These are phyloP conservation scores for Emydocephalus ijimae DNA, from an alignment of 2,113 vertebrate species.

Conservation along the genomic window DNA sequence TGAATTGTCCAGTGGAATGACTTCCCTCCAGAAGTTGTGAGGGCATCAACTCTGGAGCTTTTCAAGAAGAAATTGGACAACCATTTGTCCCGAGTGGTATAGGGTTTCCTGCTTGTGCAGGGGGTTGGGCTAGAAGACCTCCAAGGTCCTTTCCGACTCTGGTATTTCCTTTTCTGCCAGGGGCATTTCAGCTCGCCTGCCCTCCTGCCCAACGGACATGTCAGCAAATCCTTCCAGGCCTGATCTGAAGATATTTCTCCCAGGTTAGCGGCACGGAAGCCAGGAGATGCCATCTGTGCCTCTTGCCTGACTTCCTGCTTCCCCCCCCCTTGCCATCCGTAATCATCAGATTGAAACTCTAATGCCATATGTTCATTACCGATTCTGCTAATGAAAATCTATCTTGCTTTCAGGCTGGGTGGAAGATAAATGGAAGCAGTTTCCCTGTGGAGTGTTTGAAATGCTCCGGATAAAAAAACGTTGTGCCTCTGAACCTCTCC, in stretches of 20 bases:
- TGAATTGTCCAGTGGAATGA: no score
- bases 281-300: neutral
- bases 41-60: no score
- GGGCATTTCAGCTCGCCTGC: neutral
- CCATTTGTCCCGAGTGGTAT: no score
- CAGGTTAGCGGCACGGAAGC: neutral
- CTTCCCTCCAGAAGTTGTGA: no score
- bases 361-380: slow-evolving; percentile 25
- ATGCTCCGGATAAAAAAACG: neutral
- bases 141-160: neutral
- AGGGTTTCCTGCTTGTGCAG: neutral
- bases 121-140: neutral
- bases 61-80: no score
- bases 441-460: neutral
- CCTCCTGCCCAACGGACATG: neutral
- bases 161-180: neutral
- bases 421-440: slow-evolving; percentile 2
- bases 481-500: neutral
- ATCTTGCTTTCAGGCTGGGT: neutral
- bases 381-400: slow-evolving; percentile 21
- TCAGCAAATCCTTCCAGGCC: neutral
- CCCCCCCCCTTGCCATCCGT: neutral
- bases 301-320: neutral
- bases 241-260: slow-evolving; percentile 14
- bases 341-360: slow-evolving; percentile 18